Base-by-base conservation (phyloP, 1,140 invertebrate species). In the Listronotus bonariensis region DNA sequence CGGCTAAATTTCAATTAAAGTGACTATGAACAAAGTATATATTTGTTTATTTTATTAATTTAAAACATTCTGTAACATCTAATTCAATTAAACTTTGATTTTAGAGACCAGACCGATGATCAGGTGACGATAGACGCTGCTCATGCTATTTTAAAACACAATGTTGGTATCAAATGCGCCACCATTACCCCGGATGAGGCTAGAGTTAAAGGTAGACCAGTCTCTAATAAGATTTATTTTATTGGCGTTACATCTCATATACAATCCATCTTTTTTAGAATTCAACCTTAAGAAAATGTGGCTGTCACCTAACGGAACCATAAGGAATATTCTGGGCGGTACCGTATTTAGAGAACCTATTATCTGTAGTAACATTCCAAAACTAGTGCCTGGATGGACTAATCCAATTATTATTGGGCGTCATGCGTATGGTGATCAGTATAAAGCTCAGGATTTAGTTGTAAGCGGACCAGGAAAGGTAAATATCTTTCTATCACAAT, bases 201-300 rank as follows among this genome's bases (percentile, higher is more conserved):
- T 60, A 83, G 93, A 77, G 92, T 95, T 11, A 86, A 94, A 87
- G 92, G 91, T 91, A 81, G n/a, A n/a, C n/a, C n/a, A n/a, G n/a
- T 20, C 5, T n/a, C 14, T 7, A 7, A 46, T 34, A 40, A 56
- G 49, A 2, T 18, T 31, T 10, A 49, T 5, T 42, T 4, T 12
- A 1, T 38, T 38, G 40, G 1, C 7, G 12, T 38, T 8, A 8
- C 12, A 8, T 38, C 12, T 6, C 12, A 12, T 38, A 38, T 12
- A 38, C 36, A 38, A 38, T 38, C 7, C 7, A 8, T n/a, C n/a
- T 11, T 42, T 59, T 58, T 4, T 77, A 92, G 93, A 96, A 82
- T 96, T 95, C 78, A 92, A 93, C 55, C 78, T 96, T 69, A 96
- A 96, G 79, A 91, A 94, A 77, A 96, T 96, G 93, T 96, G 93